phyloP scores from a whole-genome alignment of 1,140 invertebrate genomes.

The Drosophila mayri region DNA sequence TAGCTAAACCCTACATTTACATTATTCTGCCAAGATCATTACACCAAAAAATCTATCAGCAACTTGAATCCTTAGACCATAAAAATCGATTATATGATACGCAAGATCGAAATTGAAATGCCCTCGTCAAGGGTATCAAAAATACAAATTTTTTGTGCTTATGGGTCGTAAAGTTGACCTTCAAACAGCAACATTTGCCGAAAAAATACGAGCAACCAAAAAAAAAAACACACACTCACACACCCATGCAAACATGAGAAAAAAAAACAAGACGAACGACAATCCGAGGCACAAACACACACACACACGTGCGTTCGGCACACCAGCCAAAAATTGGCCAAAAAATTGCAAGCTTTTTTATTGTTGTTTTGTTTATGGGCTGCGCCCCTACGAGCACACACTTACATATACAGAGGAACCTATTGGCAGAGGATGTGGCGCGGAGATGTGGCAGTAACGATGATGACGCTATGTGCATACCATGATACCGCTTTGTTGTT shows the following conservation, averaged over 20 bases:
- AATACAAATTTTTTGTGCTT: conserved; percentile 73
- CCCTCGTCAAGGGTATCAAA: conserved; percentile 28
- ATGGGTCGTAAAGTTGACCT: conserved; percentile 85
- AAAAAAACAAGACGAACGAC: conserved; percentile 60
- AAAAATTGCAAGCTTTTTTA: conserved; percentile 80
- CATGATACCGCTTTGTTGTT: conserved; percentile 48
- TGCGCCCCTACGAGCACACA: conserved; percentile 76
- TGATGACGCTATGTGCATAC: conserved; percentile 79
- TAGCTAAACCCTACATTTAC: too few species aligned
- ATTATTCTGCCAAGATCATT: too few species aligned
- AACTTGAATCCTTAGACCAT: too few species aligned
- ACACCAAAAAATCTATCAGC: not conserved
- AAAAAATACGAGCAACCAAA: conserved; percentile 68
- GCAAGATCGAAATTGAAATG: conserved; percentile 10
- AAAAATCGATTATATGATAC: too few species aligned
- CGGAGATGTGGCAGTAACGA: conserved; percentile 34
- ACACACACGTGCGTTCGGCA: conserved; percentile 7
- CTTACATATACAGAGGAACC: conserved; percentile 7
- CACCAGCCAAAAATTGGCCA: conserved; percentile 73
- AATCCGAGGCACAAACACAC: conserved; percentile 19
- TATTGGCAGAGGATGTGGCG: conserved; percentile 2
- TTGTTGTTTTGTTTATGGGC: conserved; percentile 62
- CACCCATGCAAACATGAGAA: conserved; percentile 23
- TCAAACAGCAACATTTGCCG: conserved; percentile 82
- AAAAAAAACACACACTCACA: conserved; percentile 30